Evolutionary conservation across 1,140 invertebrate genomes (phyloP).

Genomic region (Ceratitis capitata): DNA sequence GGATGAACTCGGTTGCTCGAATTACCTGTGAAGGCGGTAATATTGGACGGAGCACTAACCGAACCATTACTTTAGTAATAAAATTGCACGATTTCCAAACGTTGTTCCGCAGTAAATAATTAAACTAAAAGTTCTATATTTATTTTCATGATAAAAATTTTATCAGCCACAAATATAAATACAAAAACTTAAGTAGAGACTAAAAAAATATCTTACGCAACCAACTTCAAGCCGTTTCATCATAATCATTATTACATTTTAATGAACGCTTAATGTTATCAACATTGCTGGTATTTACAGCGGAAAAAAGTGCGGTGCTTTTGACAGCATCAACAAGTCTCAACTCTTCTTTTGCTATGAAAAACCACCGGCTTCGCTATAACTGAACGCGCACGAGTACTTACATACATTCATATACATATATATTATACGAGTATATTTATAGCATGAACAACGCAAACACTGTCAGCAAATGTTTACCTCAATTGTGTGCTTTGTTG

Average conservation of each 20-base stretch:
- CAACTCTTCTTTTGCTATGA: neutral
- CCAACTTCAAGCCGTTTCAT: neutral
- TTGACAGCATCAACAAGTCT: neutral
- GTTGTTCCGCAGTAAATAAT: too few species aligned
- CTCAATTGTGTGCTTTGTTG: neutral
- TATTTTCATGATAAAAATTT: too few species aligned
- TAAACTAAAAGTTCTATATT: too few species aligned
- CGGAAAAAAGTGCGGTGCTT: neutral
- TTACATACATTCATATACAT: neutral
- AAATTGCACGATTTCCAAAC: too few species aligned
- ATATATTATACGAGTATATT: too few species aligned
- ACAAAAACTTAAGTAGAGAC: neutral
- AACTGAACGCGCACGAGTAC: neutral
- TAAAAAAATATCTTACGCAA: neutral
- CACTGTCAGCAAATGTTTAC: neutral
- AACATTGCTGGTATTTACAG: neutral
- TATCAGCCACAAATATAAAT: too few species aligned
- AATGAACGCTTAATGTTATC: neutral
- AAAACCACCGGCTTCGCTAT: neutral
- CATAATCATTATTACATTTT: neutral
- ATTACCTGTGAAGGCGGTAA: too few species aligned
- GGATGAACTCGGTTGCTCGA: too few species aligned
- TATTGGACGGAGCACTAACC: too few species aligned
- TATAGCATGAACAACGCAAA: too few species aligned
- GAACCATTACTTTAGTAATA: too few species aligned